Evolutionary conservation across 2,797 vertebrate species (phyloP).

Genomic region (Macroramphosus scolopax): DNA sequence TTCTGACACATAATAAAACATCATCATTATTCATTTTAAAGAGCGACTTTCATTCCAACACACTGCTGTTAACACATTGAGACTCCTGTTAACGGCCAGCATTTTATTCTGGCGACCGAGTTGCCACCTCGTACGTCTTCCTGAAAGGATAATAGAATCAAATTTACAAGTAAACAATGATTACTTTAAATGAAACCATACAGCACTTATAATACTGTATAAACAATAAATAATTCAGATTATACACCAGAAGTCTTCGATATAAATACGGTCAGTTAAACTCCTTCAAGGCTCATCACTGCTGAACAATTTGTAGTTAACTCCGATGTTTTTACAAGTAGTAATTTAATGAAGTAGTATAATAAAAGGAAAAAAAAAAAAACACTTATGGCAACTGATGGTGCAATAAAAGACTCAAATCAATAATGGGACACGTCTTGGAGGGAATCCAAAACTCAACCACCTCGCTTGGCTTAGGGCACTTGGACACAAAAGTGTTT

Average conservation of each 20-base stretch:
- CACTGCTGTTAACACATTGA: no score
- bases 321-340: conserved; percentile 15
- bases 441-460: conserved; percentile 51
- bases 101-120: no score
- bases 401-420: conserved; percentile 62
- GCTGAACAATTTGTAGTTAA: conserved; percentile 25
- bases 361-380: conserved; percentile 37
- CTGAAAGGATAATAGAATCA: no score
- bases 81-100: no score
- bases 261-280: no score
- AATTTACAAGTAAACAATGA: conserved; percentile 4
- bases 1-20: no score
- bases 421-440: conserved; percentile 59
- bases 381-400: conserved; percentile 50
- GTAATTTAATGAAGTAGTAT: conserved; percentile 40
- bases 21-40: no score
- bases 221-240: conserved; percentile 33
- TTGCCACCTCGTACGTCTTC: no score
- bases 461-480: conserved; percentile 40
- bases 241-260: no score
- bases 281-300: no score
- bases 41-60: no score
- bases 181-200: conserved; percentile 9
- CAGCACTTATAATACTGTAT: background rate
- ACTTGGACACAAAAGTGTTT: conserved; percentile 47